phyloP scores from a whole-genome alignment of 2,888 invertebrate genomes.

The Acleris emargana region DNA sequence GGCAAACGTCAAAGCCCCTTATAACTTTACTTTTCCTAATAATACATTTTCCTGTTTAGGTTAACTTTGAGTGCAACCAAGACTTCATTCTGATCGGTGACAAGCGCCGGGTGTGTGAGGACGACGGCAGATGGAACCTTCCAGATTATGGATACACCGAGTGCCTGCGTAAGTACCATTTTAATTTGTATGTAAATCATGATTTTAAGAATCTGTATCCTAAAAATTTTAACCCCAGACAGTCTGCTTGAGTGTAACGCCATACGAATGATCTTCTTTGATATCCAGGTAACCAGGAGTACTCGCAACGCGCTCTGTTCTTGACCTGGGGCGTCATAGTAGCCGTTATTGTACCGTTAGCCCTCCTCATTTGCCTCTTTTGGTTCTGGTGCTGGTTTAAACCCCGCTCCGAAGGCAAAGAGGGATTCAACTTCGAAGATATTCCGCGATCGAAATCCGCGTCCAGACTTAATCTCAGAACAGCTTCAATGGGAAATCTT shows the following conservation, averaged over 20 bases:
- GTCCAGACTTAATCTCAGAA: slow-evolving; percentile 83
- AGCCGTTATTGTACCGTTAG: slow-evolving; percentile 87
- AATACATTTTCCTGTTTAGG: slow-evolving; percentile 65
- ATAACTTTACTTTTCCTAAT: not conserved
- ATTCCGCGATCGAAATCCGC: slow-evolving; percentile 84
- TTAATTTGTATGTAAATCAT: no score
- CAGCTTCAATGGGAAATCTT: slow-evolving; percentile 80
- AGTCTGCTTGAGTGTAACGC: no score
- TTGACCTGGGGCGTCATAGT: slow-evolving; percentile 89
- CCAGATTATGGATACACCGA: slow-evolving; percentile 94
- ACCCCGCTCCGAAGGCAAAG: slow-evolving; percentile 83
- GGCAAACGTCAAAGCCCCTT: not conserved
- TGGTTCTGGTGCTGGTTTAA: slow-evolving; percentile 86
- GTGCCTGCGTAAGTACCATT: slow-evolving; percentile 91
- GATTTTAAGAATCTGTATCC: no score
- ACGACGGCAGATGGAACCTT: slow-evolving; percentile 92
- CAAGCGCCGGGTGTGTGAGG: slow-evolving; percentile 90
- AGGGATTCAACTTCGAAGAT: slow-evolving; percentile 81
- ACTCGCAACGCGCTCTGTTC: slow-evolving; percentile 88
- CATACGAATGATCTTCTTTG: slow-evolving; percentile 43
- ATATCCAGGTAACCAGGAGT: slow-evolving; percentile 85
- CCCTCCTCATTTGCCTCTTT: slow-evolving; percentile 84
- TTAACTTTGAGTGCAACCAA: slow-evolving; percentile 95
- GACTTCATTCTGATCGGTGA: slow-evolving; percentile 94
- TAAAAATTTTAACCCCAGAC: no score